Conservation (phyloP, 2,113 vertebrate genomes). For the Willisornis vidua region DNA sequence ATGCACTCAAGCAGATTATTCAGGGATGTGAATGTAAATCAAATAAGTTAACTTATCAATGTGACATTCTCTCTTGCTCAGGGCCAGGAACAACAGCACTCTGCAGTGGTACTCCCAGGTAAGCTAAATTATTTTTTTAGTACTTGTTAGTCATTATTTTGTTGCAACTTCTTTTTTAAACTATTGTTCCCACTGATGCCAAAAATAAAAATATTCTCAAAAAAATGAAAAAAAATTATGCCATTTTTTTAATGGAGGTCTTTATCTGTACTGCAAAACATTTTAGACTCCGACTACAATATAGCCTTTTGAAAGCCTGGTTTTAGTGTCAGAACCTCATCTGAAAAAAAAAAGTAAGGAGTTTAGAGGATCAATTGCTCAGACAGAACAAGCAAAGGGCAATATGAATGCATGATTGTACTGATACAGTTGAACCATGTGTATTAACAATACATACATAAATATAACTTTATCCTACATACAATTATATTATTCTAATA, state of each 20-base stretch:
- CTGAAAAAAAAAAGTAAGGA: neutral
- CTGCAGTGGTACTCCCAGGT: neutral
- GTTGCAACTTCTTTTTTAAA: neutral
- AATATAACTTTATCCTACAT: neutral
- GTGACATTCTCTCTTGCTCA: neutral
- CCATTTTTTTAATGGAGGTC: neutral
- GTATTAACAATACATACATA: neutral
- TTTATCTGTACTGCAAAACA: neutral
- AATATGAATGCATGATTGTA: neutral
- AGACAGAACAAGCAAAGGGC: neutral
- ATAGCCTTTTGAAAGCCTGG: neutral
- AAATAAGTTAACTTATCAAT: neutral
- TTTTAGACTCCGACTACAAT: neutral
- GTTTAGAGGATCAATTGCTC: neutral
- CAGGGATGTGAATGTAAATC: neutral
- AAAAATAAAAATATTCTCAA: neutral
- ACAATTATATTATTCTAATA: neutral
- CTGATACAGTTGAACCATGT: fast-evolving
- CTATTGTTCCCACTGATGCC: neutral
- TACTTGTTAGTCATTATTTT: neutral
- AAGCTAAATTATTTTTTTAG: neutral
- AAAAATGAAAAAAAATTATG: neutral
- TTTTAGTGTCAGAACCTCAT: neutral
- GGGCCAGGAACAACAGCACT: neutral
- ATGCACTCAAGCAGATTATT: neutral